Percentiles rank a stretch among this genome's conserved stretches.
These are phyloP conservation scores for Bufo bufo DNA, from an alignment of 2,113 vertebrate species.

Conservation along the genomic window DNA sequence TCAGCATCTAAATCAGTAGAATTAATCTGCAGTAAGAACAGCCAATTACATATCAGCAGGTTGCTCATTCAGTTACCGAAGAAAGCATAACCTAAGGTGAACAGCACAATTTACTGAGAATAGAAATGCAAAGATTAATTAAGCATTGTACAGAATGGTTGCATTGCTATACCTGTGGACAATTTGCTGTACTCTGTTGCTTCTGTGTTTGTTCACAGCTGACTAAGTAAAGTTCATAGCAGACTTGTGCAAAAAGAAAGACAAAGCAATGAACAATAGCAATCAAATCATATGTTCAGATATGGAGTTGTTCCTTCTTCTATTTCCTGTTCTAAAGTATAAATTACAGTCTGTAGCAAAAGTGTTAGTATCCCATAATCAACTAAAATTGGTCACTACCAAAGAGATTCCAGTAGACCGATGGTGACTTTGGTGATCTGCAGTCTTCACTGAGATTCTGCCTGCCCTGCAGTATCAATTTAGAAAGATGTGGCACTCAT, in stretches of 20 bases:
- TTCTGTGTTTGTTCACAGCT: neutral
- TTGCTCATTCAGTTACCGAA: neutral
- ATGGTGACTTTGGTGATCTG: too few species aligned
- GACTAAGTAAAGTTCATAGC: neutral
- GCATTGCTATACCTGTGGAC: neutral
- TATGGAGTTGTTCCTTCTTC: neutral
- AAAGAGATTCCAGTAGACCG: too few species aligned
- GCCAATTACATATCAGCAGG: neutral
- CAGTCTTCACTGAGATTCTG: too few species aligned
- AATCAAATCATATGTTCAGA: neutral
- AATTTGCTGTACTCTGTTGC: neutral
- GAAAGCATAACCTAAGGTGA: slow-evolving; percentile 1
- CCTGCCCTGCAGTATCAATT: too few species aligned
- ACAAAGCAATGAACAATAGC: neutral
- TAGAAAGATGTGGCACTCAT: too few species aligned
- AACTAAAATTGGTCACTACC: too few species aligned
- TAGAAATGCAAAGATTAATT: neutral
- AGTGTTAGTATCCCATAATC: neutral
- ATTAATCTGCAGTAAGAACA: neutral
- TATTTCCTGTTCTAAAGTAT: neutral
- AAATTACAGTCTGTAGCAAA: neutral
- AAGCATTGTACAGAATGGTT: neutral
- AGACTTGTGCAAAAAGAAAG: neutral
- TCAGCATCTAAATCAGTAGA: slow-evolving; percentile 7
- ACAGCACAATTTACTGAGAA: slow-evolving; percentile 3